A percentile compares a stretch with the other conserved stretches of the same genome.
These are phyloP conservation scores for Pinna nobilis DNA, from an alignment of 1,140 invertebrate genomes.

Conservation along the genomic window DNA sequence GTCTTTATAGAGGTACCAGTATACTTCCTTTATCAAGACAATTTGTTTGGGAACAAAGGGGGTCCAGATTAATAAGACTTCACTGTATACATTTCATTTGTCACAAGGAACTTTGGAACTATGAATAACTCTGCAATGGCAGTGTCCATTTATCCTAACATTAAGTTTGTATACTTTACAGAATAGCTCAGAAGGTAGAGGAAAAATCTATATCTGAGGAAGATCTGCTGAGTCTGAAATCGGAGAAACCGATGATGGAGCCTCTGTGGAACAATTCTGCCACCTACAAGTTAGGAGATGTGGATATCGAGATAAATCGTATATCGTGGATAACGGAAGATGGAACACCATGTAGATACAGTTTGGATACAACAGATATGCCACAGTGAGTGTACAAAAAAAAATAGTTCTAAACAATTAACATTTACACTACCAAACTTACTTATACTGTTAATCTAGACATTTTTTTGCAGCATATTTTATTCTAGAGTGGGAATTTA, in stretches of 20 bases:
- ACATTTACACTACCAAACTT: too few species aligned
- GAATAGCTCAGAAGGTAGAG: conserved; percentile 36
- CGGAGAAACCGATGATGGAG: conserved; percentile 22
- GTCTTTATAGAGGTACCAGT: too few species aligned
- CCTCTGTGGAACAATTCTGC: conserved; percentile 51
- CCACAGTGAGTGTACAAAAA: conserved; percentile 59
- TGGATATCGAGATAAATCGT: conserved; percentile 45
- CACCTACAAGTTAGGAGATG: conserved; percentile 25
- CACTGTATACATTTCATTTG: too few species aligned
- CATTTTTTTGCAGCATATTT: too few species aligned
- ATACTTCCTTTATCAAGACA: too few species aligned
- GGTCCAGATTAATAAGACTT: too few species aligned
- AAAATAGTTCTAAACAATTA: too few species aligned
- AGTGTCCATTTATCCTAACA: background rate
- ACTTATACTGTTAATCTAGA: too few species aligned
- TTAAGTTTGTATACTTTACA: conserved; percentile 5
- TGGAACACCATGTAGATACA: conserved; percentile 49
- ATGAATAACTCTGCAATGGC: background rate
- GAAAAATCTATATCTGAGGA: conserved; percentile 25
- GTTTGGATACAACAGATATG: conserved; percentile 45
- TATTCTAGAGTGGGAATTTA: too few species aligned
- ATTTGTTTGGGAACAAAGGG: too few species aligned
- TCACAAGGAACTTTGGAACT: background rate
- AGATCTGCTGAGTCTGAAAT: conserved; percentile 19
- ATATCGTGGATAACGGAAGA: conserved; percentile 50